A percentile compares a stretch with the other conserved stretches of the same genome.
phyloP scores from a whole-genome alignment of 2,113 vertebrate genomes.

The Eupsittula cactorum region DNA sequence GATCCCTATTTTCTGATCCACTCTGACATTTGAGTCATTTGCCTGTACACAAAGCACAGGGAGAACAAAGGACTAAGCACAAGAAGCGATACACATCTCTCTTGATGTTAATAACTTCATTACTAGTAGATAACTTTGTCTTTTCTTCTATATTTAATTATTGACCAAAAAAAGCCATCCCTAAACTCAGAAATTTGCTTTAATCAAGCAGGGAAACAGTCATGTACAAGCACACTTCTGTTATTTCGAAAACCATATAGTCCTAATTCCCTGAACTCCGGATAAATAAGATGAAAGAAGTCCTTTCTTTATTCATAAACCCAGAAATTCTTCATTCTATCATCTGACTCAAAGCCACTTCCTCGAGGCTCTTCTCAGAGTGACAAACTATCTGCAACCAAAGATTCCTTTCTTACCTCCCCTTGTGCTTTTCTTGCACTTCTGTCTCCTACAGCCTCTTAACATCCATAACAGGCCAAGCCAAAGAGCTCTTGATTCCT shows the following conservation, averaged over 20 bases:
- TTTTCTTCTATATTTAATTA: not conserved
- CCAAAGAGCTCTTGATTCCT: not conserved
- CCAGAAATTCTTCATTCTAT: not conserved
- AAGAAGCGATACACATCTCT: not conserved
- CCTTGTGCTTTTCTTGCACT: not conserved
- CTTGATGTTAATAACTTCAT: not conserved
- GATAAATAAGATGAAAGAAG: not conserved
- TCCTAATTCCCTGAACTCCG: not conserved
- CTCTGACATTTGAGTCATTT: not conserved
- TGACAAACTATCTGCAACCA: not conserved
- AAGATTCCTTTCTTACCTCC: not conserved
- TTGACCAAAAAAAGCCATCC: not conserved
- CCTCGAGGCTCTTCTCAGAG: not conserved
- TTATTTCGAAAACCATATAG: not conserved
- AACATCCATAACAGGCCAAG: not conserved
- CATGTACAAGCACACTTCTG: not conserved
- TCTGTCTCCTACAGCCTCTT: not conserved
- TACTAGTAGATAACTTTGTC: not conserved
- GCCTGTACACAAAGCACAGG: not conserved
- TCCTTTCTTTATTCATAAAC: not conserved
- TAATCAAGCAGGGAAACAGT: not conserved
- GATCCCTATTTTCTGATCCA: not conserved
- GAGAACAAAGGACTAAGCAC: not conserved
- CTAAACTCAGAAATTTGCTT: not conserved
- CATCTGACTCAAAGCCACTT: not conserved